Conservation (phyloP, 2,888 invertebrate genomes). For the Macropis europaea region DNA sequence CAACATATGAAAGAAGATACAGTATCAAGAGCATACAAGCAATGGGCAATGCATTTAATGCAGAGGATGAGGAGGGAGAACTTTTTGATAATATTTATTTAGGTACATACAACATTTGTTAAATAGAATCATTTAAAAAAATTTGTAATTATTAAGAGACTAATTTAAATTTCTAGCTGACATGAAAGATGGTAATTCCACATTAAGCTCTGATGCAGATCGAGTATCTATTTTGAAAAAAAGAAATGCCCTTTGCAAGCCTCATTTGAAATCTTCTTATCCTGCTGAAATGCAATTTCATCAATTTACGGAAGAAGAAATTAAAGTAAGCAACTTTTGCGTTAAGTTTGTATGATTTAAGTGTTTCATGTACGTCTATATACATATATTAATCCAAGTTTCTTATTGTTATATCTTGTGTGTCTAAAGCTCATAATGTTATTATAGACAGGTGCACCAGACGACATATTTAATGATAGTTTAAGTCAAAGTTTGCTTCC, state of each 20-base stretch:
- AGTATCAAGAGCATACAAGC: slow-evolving; percentile 74
- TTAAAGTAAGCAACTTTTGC: slow-evolving; percentile 81
- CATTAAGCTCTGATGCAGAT: slow-evolving; percentile 71
- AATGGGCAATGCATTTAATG: slow-evolving; percentile 76
- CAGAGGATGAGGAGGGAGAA: slow-evolving; percentile 92
- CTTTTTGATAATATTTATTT: slow-evolving; percentile 91
- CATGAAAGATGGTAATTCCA: slow-evolving; percentile 82
- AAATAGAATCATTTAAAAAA: background rate
- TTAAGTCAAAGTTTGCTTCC: slow-evolving; percentile 77
- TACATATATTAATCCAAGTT: background rate
- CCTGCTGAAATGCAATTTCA: slow-evolving; percentile 90
- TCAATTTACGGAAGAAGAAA: slow-evolving; percentile 84
- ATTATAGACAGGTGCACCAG: slow-evolving; percentile 68
- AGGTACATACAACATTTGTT: slow-evolving; percentile 64
- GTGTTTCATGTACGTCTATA: background rate
- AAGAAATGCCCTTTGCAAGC: slow-evolving; percentile 91
- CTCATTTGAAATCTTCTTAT: slow-evolving; percentile 92
- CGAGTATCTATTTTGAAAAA: slow-evolving; percentile 87
- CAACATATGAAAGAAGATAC: slow-evolving; percentile 68
- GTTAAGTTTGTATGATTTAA: background rate
- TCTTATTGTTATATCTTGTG: background rate
- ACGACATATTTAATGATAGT: slow-evolving; percentile 77
- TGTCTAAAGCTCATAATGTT: background rate
- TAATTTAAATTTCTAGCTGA: slow-evolving; percentile 70
- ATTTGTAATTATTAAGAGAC: slow-evolving; percentile 1